Evolutionary conservation across 2,113 vertebrate species (phyloP).

Genomic region (Ivindomyrus marchei): DNA sequence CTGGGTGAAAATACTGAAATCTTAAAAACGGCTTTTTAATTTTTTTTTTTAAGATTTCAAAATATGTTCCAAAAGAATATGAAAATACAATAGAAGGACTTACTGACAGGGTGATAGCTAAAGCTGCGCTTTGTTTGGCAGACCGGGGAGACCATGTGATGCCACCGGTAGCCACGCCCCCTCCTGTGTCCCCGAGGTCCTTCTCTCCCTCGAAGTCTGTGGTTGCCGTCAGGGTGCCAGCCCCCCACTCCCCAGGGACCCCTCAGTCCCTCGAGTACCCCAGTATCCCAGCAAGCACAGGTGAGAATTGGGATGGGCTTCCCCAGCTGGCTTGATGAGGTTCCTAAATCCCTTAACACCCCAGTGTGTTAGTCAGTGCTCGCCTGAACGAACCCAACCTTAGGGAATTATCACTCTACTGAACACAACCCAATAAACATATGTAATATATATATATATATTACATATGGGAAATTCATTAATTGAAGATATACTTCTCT

Average conservation of each 20-base stretch:
- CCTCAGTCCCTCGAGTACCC: conserved; percentile 83
- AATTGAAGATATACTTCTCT: background rate
- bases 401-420: background rate
- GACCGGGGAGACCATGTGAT: conserved; percentile 76
- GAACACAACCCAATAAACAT: background rate
- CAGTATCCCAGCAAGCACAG: conserved; percentile 73
- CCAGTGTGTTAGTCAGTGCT: background rate
- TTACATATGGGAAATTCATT: background rate
- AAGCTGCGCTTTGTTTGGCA: conserved; percentile 35
- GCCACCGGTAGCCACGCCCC: conserved; percentile 69
- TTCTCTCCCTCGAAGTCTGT: conserved; percentile 87
- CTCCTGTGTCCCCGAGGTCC: conserved; percentile 74
- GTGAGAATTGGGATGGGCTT: conserved; percentile 50
- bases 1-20: background rate
- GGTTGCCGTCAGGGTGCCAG: conserved; percentile 72
- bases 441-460: background rate
- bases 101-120: background rate
- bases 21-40: background rate
- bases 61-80: background rate
- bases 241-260: conserved; percentile 72
- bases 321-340: background rate
- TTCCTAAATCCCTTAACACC: background rate
- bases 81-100: background rate
- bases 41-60: background rate
- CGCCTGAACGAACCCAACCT: background rate